Evolutionary conservation across 2,888 invertebrate genomes (phyloP), one percentile per base, ranked within the genome.

Genomic region (Beris morrisii): DNA sequence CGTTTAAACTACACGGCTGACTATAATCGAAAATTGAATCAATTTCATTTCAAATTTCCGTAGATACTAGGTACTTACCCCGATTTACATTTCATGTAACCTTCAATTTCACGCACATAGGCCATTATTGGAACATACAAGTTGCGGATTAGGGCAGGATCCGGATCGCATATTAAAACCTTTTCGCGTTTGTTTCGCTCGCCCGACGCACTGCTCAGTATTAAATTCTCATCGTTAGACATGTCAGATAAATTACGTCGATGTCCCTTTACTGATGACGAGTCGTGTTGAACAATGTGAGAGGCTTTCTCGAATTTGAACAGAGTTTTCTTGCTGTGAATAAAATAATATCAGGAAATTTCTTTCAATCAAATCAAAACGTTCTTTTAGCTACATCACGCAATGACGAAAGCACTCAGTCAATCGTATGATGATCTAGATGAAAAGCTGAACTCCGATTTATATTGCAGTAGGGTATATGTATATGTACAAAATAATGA

Each of bases 61-160:
- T 22, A 58, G 6, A 28, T 7, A 32, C n/a, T 45, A 50, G 30
- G 31, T 70, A 70, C 77, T 77, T 74, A 88, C 87, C 85, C 85
- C 30, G 84, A 80, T 72, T 84, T 78, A 68, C 84, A 79, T 73
- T 78, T 85, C 75, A 87, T 83, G 53, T 85, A 84, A 71, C 82
- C 82, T 78, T 96, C 95, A 70, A 96, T 90, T 78, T 95, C 92
- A 65, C 88, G 87, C 70, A 93, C 89, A 72, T 96, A 92, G 68
- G 86, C 85, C 83, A 91, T 90, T 67, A 97, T 83, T 3, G 93
- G 89, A 54, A 91, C 88, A 80, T 93, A 92, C 66, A 93, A 88
- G 32, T 90, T 87, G 76, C 90, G 86, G 74, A 93, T 85, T 75
- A 89, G 87, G 72, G 86, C 87, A 53, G 88, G 86, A 78, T 91